phyloP scores from a whole-genome alignment of 2,113 vertebrate species.

The Festucalex cinctus region DNA sequence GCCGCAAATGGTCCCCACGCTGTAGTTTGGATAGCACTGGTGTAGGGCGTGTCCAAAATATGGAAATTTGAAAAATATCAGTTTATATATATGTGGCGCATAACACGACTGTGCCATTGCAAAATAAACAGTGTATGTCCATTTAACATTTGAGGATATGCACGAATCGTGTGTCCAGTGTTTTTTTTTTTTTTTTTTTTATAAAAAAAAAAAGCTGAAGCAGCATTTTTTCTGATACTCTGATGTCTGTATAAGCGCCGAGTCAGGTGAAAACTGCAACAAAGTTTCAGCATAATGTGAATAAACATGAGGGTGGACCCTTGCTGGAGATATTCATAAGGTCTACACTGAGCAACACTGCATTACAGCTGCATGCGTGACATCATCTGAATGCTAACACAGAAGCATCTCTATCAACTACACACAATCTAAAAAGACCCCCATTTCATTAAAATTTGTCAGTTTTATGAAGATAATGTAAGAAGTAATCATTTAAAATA shows the following conservation, averaged over 20 bases:
- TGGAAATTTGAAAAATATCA: no score
- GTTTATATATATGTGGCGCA: no score
- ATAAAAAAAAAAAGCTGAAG: conserved; percentile 40
- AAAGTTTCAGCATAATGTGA: conserved; percentile 50
- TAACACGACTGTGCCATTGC: no score
- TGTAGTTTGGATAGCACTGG: no score
- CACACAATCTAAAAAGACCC: no score
- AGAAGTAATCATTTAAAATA: no score
- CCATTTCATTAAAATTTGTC: no score
- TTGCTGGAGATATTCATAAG: conserved; percentile 20
- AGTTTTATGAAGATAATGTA: no score
- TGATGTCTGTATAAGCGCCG: conserved; percentile 48
- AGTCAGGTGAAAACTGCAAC: conserved; percentile 39
- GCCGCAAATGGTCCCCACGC: no score
- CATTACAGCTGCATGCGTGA: conserved; percentile 5
- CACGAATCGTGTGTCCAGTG: neutral
- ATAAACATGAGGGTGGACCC: conserved; percentile 58
- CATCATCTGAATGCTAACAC: conserved; percentile 31
- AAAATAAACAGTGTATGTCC: no score
- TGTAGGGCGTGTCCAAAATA: no score
- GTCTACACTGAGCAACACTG: conserved; percentile 15
- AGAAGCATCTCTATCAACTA: neutral
- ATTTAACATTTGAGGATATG: conserved; percentile 9
- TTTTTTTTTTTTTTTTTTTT: conserved; percentile 2
- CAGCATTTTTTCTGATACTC: conserved; percentile 42